Percentiles rank a stretch among this genome's conserved stretches.
Evolutionary conservation across 2,888 invertebrate genomes (phyloP).

Genomic region (Smittia sp.): DNA sequence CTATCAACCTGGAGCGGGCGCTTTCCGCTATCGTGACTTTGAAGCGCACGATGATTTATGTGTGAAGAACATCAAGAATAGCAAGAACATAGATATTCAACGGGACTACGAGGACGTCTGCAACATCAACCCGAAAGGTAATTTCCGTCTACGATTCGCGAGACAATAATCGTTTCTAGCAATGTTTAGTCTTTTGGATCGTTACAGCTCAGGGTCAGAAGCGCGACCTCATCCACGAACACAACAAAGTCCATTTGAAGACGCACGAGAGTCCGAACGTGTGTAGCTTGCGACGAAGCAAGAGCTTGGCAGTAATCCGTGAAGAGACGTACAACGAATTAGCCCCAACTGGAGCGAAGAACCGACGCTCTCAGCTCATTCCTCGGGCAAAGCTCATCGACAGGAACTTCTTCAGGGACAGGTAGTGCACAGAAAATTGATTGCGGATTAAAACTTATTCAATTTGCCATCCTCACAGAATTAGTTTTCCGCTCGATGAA

Average conservation of each 20-base stretch:
- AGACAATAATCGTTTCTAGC: background rate
- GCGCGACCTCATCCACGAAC: constrained; percentile 32
- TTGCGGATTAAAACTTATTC: background rate
- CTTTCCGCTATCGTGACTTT: constrained; percentile 35
- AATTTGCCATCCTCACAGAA: constrained; percentile 10
- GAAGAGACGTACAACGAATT: constrained; percentile 73
- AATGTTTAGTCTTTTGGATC: constrained; percentile 36
- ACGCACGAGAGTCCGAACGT: constrained; percentile 46
- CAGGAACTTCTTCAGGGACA: constrained; percentile 70
- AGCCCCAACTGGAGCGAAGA: constrained; percentile 63
- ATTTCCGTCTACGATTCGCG: background rate
- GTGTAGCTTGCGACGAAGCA: constrained; percentile 63
- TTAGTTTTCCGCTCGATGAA: constrained; percentile 29
- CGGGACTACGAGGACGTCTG: constrained; percentile 42
- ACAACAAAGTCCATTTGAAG: constrained; percentile 20
- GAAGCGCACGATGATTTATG: constrained; percentile 24
- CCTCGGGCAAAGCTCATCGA: constrained; percentile 77
- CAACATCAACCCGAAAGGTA: constrained; percentile 41
- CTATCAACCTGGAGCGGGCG: constrained; percentile 35
- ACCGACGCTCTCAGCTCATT: constrained; percentile 72
- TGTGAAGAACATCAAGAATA: constrained; percentile 27
- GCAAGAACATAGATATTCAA: constrained; percentile 39
- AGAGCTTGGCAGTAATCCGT: constrained; percentile 73
- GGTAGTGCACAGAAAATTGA: constrained; percentile 54
- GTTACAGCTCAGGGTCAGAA: constrained; percentile 35